Base-by-base conservation (phyloP, 1,140 invertebrate species). In the Dendroctonus valens region DNA sequence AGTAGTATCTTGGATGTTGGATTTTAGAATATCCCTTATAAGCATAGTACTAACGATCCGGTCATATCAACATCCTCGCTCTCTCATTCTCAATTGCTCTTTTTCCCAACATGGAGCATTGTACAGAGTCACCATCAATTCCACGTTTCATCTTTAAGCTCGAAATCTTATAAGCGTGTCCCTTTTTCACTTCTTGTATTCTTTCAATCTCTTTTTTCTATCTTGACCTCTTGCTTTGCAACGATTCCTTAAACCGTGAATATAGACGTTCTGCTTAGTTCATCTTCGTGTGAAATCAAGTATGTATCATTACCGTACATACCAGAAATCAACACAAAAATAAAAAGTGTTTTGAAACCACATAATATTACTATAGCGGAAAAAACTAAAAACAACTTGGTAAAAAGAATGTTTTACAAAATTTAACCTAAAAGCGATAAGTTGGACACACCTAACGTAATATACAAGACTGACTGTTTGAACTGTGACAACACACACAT, bases 181-280 rank as follows among this genome's bases (percentile, higher is more conserved):
- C 80, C 66, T 81, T 79, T 49, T 82, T 73, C 8, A 76, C 77
- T 5, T 80, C n/a, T n/a, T n/a, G n/a, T n/a, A n/a, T n/a, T n/a
- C n/a, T n/a, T n/a, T n/a, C n/a, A n/a, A n/a, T n/a, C n/a, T n/a
- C n/a, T n/a, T n/a, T n/a, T n/a, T n/a, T n/a, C 80, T 54, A 77
- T 75, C 72, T 69, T 67, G 39, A 76, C 76, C 48, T 81, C 80
- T 55, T 81, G 81, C 54, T 81, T 80, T 39, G 75, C 79, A 71
- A 82, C 53, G 39, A 49, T 38, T 50, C 58, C 58, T 15, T 67
- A 75, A 44, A 69, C 72, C 51, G 77, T n/a, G 75, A 37, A 76
- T 63, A 64, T 68, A 77, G 57, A 80, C 81, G 60, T 78, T 74
- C 40, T 67, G 65, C 39, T 80, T 83, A 39, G 79, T 70, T 85